Evolutionary conservation across 1,140 invertebrate genomes (phyloP), one percentile per base, ranked within the genome.

Genomic region (Lanistes nyassanus): DNA sequence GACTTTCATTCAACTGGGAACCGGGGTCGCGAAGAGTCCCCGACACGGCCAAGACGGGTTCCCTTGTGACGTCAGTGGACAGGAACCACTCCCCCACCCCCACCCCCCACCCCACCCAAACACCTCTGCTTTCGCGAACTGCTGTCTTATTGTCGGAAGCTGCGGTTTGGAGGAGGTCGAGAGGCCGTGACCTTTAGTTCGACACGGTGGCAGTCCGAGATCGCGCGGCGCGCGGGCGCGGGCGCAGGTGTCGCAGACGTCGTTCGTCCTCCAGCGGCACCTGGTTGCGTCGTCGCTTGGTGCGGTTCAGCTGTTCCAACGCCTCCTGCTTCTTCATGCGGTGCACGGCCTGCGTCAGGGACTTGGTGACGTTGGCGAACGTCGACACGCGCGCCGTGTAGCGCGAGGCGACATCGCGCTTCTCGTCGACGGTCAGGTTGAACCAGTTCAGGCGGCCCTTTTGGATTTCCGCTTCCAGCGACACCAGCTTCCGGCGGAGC

Each of bases 391-490:
- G 47, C 36, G 66, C 29, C 0, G 47, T 51, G 39, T 74, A 51
- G 56, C 26, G 58, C 1, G 19, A 5, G 42, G 75, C 67, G 36
- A 76, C 66, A 21, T 23, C 66, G 23, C 67, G 53, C 75, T 76
- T 71, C 56, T 76, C 76, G 5, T 58, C 47, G 2, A 19, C 31
- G 56, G 72, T 71, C 72, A 79, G 47, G 11, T 51, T 56, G 71
- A 76, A 51, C 78, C 78, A 79, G 26, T 65, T 60, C 23, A 67
- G 19, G 36, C 78, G 73, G 7, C 47, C 56, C 51, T 67, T 71
- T 60, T 77, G 78, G 60, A 79, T 60, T 26, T 76, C 71, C 36
- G 37, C 42, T 62, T 79, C 75, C 47, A 60, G 51, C 6, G 47
- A 19, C 62, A 56, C 68, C 56, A 79, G 34, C 29, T 58, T 79